phyloP scores from a whole-genome alignment of 2,113 vertebrate genomes.

The Elephas maximus region DNA sequence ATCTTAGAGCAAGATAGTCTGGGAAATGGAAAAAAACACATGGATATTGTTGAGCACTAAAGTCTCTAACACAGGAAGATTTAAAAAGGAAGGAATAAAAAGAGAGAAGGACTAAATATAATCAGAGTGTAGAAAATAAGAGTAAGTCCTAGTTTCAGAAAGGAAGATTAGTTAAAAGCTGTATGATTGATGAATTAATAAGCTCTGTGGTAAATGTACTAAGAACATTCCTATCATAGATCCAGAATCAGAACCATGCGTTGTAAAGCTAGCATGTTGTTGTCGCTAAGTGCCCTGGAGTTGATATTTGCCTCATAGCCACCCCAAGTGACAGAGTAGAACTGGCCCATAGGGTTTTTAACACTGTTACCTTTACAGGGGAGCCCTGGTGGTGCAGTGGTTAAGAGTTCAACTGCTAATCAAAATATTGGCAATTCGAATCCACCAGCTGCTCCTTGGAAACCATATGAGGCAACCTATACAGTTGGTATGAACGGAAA shows the following conservation, averaged over 20 bases:
- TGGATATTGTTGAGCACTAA: background rate
- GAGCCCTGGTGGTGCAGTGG: too few species aligned
- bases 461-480: too few species aligned
- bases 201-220: background rate
- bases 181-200: background rate
- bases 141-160: background rate
- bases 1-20: background rate
- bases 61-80: background rate
- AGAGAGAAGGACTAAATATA: background rate
- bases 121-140: background rate
- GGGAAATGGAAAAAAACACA: background rate
- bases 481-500: too few species aligned
- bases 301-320: background rate
- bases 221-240: background rate
- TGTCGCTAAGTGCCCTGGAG: background rate
- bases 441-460: too few species aligned
- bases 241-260: background rate
- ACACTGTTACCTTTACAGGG: too few species aligned
- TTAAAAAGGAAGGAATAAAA: background rate
- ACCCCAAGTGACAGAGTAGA: background rate
- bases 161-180: background rate
- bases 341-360: background rate
- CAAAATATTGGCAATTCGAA: too few species aligned
- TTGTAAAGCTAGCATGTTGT: background rate
- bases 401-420: too few species aligned